Percentiles rank a stretch among this genome's conserved stretches.
These are phyloP conservation scores for Anoncus sp. DNA, from an alignment of 2,888 invertebrate genomes.

Conservation along the genomic window DNA sequence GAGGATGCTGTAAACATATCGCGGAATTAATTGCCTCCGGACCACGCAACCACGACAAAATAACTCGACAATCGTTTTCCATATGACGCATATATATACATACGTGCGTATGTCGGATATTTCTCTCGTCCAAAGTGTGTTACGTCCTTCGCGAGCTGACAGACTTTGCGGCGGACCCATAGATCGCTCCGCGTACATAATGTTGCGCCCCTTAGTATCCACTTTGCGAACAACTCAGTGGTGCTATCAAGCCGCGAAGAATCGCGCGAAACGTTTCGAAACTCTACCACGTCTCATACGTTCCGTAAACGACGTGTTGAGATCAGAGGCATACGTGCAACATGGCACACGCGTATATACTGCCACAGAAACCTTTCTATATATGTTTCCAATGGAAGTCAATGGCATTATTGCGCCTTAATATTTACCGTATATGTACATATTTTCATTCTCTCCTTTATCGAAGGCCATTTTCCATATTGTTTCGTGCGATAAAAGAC, in stretches of 20 bases:
- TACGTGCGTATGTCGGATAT: background rate
- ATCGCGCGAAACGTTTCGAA: conserved; percentile 33
- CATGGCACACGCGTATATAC: conserved; percentile 28
- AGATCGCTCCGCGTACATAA: background rate
- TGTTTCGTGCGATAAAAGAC: conserved; percentile 12
- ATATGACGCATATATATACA: background rate
- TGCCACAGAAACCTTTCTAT: conserved; percentile 44
- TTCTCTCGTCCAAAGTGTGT: conserved; percentile 5
- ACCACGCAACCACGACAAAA: conserved; percentile 1
- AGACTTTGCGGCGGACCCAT: conserved; percentile 12
- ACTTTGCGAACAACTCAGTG: background rate
- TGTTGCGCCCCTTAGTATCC: background rate
- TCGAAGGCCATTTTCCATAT: conserved; percentile 11
- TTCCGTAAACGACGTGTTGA: conserved; percentile 7
- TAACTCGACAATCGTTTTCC: conserved; percentile 14
- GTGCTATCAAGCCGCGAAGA: conserved; percentile 3
- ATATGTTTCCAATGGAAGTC: conserved; percentile 29
- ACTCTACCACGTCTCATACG: conserved; percentile 12
- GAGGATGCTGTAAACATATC: background rate
- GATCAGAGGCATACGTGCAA: conserved; percentile 28
- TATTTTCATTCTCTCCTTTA: background rate
- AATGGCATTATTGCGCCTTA: conserved; percentile 23
- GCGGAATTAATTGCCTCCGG: too few relatives aligned
- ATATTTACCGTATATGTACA: background rate
- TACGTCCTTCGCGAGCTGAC: conserved; percentile 9